Base-by-base conservation (phyloP, 2,888 invertebrate genomes). In the Diarsia brunnea region DNA sequence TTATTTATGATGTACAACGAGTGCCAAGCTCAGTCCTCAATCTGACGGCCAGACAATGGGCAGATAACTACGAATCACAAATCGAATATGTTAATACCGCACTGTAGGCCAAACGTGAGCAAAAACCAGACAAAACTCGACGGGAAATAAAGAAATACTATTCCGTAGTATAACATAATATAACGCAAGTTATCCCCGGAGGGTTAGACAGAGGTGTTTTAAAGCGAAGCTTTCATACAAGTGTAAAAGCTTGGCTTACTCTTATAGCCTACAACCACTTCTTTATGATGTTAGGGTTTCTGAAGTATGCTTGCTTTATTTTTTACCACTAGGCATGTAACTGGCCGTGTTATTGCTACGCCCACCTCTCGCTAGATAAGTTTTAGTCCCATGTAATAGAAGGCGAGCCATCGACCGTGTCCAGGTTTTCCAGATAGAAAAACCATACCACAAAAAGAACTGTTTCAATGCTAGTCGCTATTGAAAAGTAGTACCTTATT, bases 51-150 rank as follows among this genome's bases (percentile, higher is more conserved):
- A 87, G 89, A 90, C 89, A 86, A 88, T 88, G 85, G 80, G 47
- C 76, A 79, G 84, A 85, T 81, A 85, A 81, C 53, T 75, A 66
- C 69, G 73, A 78, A 75, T 77, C 73, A 71, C 72, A 78, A 81
- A 84, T 79, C 82, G 80, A 88, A 89, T 88, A 84, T 87, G 87
- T 85, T 85, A 88, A 85, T 85, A 81, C 27, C 65, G 65, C 68
- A 61, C 47, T 58, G 66, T 64, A 64, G 67, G 70, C 27, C 55
- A 60, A 71, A 67, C 51, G 66, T 77, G 69, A 38, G 58, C 60
- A 66, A n/a, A 61, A 49, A 75, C 55, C 47, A 72, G 72, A 65
- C 49, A 43, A 67, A n/a, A 61, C 55, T 49, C 49, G 58, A 21
- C n/a, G 65, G 53, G 24, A 19, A 14, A 43, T 24, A 14, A 7